phyloP scores from a whole-genome alignment of 2,888 invertebrate genomes.

The Amphipyra berbera region DNA sequence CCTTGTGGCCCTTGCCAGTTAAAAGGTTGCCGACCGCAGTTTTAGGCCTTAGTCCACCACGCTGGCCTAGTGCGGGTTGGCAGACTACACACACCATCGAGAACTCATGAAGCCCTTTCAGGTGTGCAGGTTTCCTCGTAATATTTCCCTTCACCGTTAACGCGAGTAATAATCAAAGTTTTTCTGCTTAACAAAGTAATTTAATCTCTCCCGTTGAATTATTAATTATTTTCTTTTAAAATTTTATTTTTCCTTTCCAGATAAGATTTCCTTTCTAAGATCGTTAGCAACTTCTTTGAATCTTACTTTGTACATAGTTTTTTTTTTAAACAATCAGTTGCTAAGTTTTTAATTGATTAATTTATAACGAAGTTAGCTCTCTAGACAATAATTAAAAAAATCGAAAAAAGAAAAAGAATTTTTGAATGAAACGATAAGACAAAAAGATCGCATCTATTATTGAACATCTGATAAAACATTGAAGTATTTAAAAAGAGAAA shows the following conservation, averaged over 20 bases:
- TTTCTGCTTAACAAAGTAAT: too few species aligned
- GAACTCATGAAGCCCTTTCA: too few species aligned
- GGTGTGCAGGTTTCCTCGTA: too few species aligned
- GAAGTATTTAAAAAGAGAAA: constrained; percentile 12
- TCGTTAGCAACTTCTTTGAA: constrained; percentile 14
- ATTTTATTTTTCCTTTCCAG: constrained; percentile 13
- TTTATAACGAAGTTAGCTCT: constrained; percentile 15
- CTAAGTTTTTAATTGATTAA: constrained; percentile 16
- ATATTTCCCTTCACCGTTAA: too few species aligned
- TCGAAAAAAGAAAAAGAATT: constrained; percentile 1
- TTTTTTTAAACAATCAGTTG: constrained; percentile 7
- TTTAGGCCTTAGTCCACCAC: too few species aligned
- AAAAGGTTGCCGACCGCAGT: too few species aligned
- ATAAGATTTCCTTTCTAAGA: constrained; percentile 8
- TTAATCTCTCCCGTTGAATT: background rate
- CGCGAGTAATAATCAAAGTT: too few species aligned
- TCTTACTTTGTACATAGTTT: background rate
- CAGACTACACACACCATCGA: too few species aligned
- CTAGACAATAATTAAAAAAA: constrained; percentile 17
- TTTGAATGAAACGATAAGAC: background rate
- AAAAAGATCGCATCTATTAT: constrained; percentile 8
- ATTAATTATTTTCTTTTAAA: constrained; percentile 11
- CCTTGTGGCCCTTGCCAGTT: too few species aligned
- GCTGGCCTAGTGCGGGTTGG: too few species aligned
- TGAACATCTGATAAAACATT: constrained; percentile 22